These are phyloP conservation scores for Tipula helvola DNA, from an alignment of 2,888 invertebrate genomes.

Conservation along the genomic window DNA sequence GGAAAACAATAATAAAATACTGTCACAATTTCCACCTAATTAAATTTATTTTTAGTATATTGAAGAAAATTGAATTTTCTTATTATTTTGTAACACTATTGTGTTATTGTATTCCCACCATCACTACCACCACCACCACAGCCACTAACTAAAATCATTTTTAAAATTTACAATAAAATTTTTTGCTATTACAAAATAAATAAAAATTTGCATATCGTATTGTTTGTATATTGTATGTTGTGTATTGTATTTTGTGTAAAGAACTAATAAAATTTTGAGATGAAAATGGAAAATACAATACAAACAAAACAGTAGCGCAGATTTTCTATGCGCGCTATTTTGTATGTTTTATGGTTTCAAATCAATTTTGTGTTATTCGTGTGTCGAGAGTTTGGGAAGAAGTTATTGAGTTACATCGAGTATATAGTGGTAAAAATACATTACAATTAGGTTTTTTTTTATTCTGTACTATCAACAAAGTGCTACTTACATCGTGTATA, in stretches of 20 bases:
- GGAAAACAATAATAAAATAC: background rate
- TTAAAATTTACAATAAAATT: background rate
- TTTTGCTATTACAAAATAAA: background rate
- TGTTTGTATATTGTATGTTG: background rate
- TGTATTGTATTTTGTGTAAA: background rate
- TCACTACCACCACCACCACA: background rate
- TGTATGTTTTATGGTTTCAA: background rate
- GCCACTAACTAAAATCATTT: background rate
- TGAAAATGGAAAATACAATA: background rate
- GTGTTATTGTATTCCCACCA: background rate
- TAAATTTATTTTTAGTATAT: background rate
- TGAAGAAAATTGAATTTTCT: background rate
- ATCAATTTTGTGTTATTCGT: background rate
- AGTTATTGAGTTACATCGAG: background rate
- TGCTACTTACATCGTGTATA: background rate
- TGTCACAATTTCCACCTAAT: background rate
- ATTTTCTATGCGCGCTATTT: background rate
- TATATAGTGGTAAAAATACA: background rate
- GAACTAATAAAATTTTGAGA: background rate
- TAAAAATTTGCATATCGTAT: background rate
- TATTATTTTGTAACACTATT: background rate
- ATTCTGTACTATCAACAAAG: background rate
- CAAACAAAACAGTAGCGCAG: background rate
- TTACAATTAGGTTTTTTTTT: background rate
- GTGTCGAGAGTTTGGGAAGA: background rate